Evolutionary conservation across 2,113 vertebrate genomes (phyloP), one percentile per base, ranked within the genome.

Genomic region (Brachirus orientalis): DNA sequence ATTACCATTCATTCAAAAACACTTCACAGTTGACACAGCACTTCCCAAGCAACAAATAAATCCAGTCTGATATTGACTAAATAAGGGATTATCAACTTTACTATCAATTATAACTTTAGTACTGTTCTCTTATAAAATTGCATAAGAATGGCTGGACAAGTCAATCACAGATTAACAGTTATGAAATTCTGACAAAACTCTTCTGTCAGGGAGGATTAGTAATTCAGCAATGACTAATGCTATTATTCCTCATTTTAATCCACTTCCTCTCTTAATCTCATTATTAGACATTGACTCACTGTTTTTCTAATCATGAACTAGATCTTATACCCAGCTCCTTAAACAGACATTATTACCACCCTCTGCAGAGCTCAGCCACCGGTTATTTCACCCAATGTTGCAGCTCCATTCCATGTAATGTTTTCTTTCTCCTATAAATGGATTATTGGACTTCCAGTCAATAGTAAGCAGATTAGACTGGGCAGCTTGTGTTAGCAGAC

Each of bases 371-470:
- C 58, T n/a, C 7, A 5, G 35, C 48, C 41, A 60, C 65, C 69
- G 60, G 72, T 79, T 79, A 77, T 45, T 45, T 63, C 40, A 37
- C 58, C 66, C 59, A 44, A 36, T 64, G 81, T 56, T 73, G 66
- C 67, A 71, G 64, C 75, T 72, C 69, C 40, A 69, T 77, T 60
- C 65, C 57, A 58, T 62, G 62, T 77, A 73, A 80, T 86, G 77
- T 85, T 82, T 88, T 63, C 57, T 63, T 59, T 86, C 78, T 48
- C 79, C 72, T 46, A 59, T 84, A 67, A 90, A 90, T n/a, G 37
- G 84, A 90, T 89, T 90, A 90, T 73, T 79, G 80, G 72, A 81
- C 75, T 81, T 78, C 62, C 55, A 88, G 73, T 88, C 88, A 86
- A 87, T 83, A 82, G 77, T 87, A 90, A 90, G 14, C 62, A 87